A percentile compares a stretch with the other conserved stretches of the same genome.
Evolutionary conservation across 2,888 invertebrate species (phyloP).

Genomic region (Eupithecia inturbata): DNA sequence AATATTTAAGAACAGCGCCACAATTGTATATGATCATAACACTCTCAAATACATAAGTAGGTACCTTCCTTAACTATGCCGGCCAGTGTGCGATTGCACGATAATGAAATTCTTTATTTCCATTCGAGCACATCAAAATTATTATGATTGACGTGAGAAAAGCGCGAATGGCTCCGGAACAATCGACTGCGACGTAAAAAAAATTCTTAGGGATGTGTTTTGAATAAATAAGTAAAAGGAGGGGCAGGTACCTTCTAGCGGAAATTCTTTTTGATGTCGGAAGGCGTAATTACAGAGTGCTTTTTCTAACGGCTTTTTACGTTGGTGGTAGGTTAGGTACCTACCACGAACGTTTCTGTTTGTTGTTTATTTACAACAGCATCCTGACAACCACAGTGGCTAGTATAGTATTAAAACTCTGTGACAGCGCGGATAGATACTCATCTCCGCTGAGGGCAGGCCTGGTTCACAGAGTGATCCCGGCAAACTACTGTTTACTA

Average conservation of each 20-base stretch:
- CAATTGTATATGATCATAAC: background rate
- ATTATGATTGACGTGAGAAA: conserved; percentile 14
- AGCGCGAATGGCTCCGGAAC: conserved; percentile 2
- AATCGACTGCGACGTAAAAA: conserved; percentile 20
- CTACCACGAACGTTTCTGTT: too few relatives aligned
- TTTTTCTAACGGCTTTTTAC: background rate
- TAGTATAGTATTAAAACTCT: too few relatives aligned
- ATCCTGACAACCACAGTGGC: too few relatives aligned
- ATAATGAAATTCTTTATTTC: background rate
- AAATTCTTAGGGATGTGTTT: conserved; percentile 25
- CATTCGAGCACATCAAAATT: background rate
- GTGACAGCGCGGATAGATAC: too few relatives aligned
- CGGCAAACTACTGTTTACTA: too few relatives aligned
- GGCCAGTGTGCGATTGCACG: background rate
- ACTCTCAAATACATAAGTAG: background rate
- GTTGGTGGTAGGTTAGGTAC: too few relatives aligned
- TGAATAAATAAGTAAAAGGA: conserved; percentile 17
- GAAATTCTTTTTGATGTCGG: conserved; percentile 8
- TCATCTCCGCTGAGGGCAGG: too few relatives aligned
- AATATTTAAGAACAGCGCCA: background rate
- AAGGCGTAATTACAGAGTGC: conserved; percentile 13
- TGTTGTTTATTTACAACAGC: too few relatives aligned
- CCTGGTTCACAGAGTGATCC: too few relatives aligned
- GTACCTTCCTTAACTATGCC: background rate
- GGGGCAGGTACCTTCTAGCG: background rate